phyloP scores from a whole-genome alignment of 2,113 vertebrate genomes.

The Propithecus coquereli region DNA sequence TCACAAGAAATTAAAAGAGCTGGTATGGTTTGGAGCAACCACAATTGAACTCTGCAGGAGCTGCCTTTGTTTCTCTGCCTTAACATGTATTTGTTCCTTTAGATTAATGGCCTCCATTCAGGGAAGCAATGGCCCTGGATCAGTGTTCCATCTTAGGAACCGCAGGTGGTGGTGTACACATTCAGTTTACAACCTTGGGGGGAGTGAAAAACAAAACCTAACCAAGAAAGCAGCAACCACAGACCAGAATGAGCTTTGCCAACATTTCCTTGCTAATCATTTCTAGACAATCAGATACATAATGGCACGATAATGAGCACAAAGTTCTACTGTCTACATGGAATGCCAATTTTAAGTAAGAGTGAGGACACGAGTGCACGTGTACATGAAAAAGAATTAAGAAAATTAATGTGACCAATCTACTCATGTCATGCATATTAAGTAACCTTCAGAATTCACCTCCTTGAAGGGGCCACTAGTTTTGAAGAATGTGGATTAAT shows the following conservation, averaged over 20 bases:
- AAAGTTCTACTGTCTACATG: conserved; percentile 53
- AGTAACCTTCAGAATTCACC: conserved; percentile 66
- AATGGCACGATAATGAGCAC: conserved; percentile 55
- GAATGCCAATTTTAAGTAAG: conserved; percentile 54
- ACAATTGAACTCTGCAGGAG: conserved; percentile 35
- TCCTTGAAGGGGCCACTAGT: conserved; percentile 74
- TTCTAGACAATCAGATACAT: conserved; percentile 61
- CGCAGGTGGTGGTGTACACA: conserved; percentile 76
- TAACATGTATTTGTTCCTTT: conserved; percentile 63
- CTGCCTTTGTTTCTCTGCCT: conserved; percentile 55
- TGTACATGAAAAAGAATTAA: background rate
- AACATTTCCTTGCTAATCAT: conserved; percentile 75
- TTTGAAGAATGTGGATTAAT: conserved; percentile 84
- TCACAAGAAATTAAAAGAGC: conserved; percentile 16
- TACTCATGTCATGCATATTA: conserved; percentile 72
- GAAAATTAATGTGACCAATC: background rate
- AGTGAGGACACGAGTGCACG: background rate
- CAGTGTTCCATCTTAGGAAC: conserved; percentile 73
- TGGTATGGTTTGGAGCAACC: conserved; percentile 29
- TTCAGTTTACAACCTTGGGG: conserved; percentile 75
- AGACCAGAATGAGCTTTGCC: conserved; percentile 69
- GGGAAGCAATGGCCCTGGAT: conserved; percentile 68
- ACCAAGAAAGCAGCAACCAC: conserved; percentile 62
- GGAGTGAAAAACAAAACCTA: conserved; percentile 74
- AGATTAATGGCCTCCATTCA: conserved; percentile 73